Conservation (phyloP, 2,888 invertebrate genomes). For the Meliscaeva auricollis region DNA sequence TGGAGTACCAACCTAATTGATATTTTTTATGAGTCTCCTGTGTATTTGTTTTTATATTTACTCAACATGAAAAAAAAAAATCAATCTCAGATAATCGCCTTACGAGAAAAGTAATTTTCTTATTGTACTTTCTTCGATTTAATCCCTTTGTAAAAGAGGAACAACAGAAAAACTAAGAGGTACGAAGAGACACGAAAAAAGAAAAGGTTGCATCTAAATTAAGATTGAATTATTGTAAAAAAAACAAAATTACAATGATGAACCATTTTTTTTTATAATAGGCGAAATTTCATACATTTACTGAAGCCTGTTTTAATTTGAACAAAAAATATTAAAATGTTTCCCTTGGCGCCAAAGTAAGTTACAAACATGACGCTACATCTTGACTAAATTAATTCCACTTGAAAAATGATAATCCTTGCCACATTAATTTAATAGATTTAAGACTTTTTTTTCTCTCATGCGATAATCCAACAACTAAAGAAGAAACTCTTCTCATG, state of each 20-base stretch:
- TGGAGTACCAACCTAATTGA: not conserved
- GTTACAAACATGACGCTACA: not conserved
- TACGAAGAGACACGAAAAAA: not conserved
- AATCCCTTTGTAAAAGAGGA: not conserved
- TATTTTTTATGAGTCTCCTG: not conserved
- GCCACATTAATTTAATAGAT: conserved; percentile 39
- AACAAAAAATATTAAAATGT: not conserved
- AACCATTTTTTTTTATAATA: too few relatives aligned
- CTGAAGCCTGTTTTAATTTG: not conserved
- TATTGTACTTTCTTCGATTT: not conserved
- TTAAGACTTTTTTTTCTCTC: conserved; percentile 31
- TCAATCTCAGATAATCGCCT: not conserved
- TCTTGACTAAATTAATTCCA: conserved; percentile 21
- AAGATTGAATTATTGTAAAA: too few relatives aligned
- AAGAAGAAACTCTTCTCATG: conserved; percentile 7
- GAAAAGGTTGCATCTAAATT: too few relatives aligned
- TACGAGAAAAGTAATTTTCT: conserved; percentile 3
- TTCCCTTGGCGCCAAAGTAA: conserved; percentile 20
- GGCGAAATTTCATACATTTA: too few relatives aligned
- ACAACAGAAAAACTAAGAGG: not conserved
- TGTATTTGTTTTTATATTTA: not conserved
- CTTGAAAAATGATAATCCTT: conserved; percentile 30
- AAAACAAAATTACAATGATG: too few relatives aligned
- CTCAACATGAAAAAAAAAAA: not conserved
- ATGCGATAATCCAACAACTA: not conserved